Evolutionary conservation across 1,140 invertebrate genomes (phyloP), one percentile per base, ranked within the genome.

Genomic region (Drosophila miranda): DNA sequence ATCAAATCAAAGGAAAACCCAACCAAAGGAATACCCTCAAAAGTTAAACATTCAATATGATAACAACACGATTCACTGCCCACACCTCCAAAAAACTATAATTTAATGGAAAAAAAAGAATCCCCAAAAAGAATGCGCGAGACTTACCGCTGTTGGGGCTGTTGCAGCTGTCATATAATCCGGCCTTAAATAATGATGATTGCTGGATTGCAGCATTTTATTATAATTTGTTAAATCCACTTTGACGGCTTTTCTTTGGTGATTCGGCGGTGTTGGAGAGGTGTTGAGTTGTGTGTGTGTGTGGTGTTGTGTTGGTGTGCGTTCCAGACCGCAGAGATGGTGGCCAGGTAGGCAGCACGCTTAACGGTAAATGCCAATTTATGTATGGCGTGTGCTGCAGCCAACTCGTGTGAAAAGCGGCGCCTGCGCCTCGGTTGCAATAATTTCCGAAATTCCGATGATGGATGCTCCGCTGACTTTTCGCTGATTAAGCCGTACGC

Each of bases 171-270:
- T 95, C 90, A 97, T 93, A 91, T 97, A 98, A 92, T 98, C 97
- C 93, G 97, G 96, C 92, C 96, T 94, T 89, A 97, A 93, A 92
- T 97, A 97, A 93, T 97, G 97, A 71, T 93, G 97, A 73, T 93
- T 93, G 89, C 94, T 95, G 83, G 95, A 95, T 89, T 96, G 96
- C 93, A 97, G 94, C 95, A 96, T 96, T 79, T 92, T 93, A 73
- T 89, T 90, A 75, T 90, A 90, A 76, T 90, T 90, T 82, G 89
- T 89, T 90, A 90, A 90, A 90, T 90, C 89, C 89, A 90, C 89
- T 90, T 90, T 90, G 89, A 90, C 49, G 89, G 83, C 86, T 89
- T 80, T 77, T 88, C 71, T 76, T 88, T 81, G 70, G 72, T 74
- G 46, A 71, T 83, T 59, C 49, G 68, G 59, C 42, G 69, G 28